Evolutionary conservation across 2,888 invertebrate genomes (phyloP).

Genomic region (Lasioglossum villosulum): DNA sequence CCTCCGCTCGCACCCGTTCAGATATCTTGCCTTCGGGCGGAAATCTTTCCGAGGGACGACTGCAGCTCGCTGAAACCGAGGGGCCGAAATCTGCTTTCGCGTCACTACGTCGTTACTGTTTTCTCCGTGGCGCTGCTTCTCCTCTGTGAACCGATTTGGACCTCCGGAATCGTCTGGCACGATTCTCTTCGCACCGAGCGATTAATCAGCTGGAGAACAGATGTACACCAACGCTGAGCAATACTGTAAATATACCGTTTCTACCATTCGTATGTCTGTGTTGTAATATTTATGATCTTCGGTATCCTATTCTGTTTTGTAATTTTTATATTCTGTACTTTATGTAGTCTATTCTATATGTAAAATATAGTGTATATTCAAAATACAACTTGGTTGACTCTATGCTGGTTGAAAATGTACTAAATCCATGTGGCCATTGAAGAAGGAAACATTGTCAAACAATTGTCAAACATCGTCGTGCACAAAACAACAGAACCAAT

Average conservation of each 20-base stretch:
- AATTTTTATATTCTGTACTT: no score
- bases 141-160: background rate
- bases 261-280: no score
- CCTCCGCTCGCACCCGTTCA: conserved; percentile 51
- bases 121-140: conserved; percentile 9
- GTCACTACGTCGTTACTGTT: conserved; percentile 62
- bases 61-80: conserved; percentile 67
- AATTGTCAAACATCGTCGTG: background rate
- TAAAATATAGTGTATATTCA: no score
- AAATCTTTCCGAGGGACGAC: conserved; percentile 49
- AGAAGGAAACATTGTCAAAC: no score
- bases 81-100: conserved; percentile 68
- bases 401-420: no score
- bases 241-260: background rate
- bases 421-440: no score
- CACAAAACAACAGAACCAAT: background rate
- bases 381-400: no score
- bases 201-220: background rate
- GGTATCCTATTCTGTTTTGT: no score
- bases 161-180: background rate
- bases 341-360: no score
- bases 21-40: conserved; percentile 62
- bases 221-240: background rate
- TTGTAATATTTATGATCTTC: no score
- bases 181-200: background rate